Conservation (phyloP, 1,140 invertebrate species). For the Drosophila ogumai region DNA sequence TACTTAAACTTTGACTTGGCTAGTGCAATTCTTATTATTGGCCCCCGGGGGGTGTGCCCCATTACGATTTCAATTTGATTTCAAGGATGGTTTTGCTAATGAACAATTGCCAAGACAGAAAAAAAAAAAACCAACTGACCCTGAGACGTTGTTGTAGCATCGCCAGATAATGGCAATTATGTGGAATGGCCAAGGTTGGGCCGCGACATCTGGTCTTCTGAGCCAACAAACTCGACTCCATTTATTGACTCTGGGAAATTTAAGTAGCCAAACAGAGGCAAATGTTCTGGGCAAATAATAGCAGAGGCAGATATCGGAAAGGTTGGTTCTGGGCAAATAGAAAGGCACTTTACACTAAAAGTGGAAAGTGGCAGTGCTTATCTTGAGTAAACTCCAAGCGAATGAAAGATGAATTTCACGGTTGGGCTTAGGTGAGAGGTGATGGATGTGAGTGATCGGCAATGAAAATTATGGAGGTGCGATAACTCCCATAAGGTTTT, state of each 20-base stretch:
- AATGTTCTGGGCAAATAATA: conserved; percentile 46
- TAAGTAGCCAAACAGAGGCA: conserved; percentile 72
- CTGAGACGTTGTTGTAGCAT: conserved; percentile 49
- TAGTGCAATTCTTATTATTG: conserved; percentile 43
- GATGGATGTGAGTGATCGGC: conserved; percentile 41
- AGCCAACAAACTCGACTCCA: conserved; percentile 35
- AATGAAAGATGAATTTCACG: conserved; percentile 11
- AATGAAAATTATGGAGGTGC: conserved; percentile 18
- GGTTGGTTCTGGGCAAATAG: conserved; percentile 49
- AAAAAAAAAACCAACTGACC: conserved; percentile 51
- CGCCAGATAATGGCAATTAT: conserved; percentile 68
- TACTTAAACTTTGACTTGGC: conserved; percentile 59
- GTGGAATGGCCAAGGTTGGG: conserved; percentile 69
- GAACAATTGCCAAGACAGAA: conserved; percentile 40
- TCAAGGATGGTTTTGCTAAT: conserved; percentile 65
- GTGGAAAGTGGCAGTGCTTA: conserved; percentile 40
- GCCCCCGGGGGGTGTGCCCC: conserved; percentile 65
- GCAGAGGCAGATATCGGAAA: conserved; percentile 22
- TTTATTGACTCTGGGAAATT: conserved; percentile 69
- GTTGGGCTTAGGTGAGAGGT: conserved; percentile 9
- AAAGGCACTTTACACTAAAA: conserved; percentile 55
- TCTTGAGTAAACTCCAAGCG: conserved; percentile 44
- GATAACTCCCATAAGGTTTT: neutral
- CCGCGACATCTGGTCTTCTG: conserved; percentile 46
- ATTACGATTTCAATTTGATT: conserved; percentile 59